Base-by-base conservation (phyloP, 2,888 invertebrate species). In the Drosophila planitibia region DNA sequence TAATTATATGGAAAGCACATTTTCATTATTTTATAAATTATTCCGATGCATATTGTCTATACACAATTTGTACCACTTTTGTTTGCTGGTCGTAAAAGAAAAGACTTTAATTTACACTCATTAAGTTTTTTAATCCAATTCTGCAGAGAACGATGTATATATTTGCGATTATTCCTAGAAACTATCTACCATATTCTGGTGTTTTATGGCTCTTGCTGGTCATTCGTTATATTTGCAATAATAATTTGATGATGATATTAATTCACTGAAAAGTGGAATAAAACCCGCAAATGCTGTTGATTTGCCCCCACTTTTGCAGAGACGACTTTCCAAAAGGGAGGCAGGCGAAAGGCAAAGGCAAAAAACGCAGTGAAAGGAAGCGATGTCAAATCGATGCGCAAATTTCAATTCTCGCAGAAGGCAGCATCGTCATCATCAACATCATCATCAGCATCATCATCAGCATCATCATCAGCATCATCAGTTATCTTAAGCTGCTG, bases 191-290 rank as follows among this genome's bases (percentile, higher is more conserved):
- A 10, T 4, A 22, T 12, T 41, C 5, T 12, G 12, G 22, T 5
- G 14, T 19, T 22, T 9, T 5, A 19, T 35, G 33, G 14, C 39
- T 33, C 47, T 52, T 64, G 47, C 55, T 62, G 53, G 63, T 61
- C 79, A 74, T 83, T 84, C 74, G 81, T 88, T 88, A 88, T 88
- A 76, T 79, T 85, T 74, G 89, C 82, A 85, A 88, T 85, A 84
- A 89, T 89, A 85, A 89, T 89, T 89, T 83, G 59, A 69, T 72
- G 70, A 76, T 57, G 83, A 25, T 25, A 47, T 47, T 83, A 83
- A 85, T 79, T 81, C 76, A 70, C 76, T 61, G 35, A 41, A 55
- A 72, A 49, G 39, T 41, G 52, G 30, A 19, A 59, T 25, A 28
- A 16, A 58, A 66, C 5, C 32, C 35, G 47, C 35, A 70, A 52